Base-by-base conservation (phyloP, 1,140 invertebrate species). In the Drosophila auraria region DNA sequence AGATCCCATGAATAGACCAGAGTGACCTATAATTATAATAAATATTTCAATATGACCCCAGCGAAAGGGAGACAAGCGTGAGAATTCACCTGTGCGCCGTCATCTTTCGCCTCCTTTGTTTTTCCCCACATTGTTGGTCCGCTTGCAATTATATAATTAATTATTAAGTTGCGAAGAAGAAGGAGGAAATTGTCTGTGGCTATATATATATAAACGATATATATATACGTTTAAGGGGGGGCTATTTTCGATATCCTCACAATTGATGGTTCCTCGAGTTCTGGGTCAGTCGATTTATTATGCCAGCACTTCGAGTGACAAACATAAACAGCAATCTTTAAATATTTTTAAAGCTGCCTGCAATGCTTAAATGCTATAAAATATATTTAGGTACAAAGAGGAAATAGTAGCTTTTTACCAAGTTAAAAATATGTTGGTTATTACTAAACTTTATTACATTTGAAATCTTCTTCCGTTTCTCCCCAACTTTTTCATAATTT, bases 1-100 rank as follows among this genome's bases (percentile, higher is more conserved):
- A 58, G 56, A 62, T 69, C 73, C 82, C 77, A 83, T 65, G 76
- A 76, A 87, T 87, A 87, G 83, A 44, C 71, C 27, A 15, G 66
- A 65, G 57, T 83, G 73, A 76, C 60, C 78, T 62, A 78, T 71
- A 89, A 87, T 87, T 87, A 87, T 89, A 80, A 87, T 87, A 87
- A 86, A 82, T 86, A 86, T 84, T 87, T 87, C 58, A 87, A 53
- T 75, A 63, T 70, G 63, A 20, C 51, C 72, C 27, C 38, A 38
- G 17, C 42, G 57, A 62, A 81, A 84, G 23, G 36, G 75, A 65
- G 86, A 89, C 84, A 90, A 90, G 75, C 75, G 75, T 78, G 75
- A 78, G 75, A 78, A 78, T 62, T 78, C 56, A 78, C 45, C 36
- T 71, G 74, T 61, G 74, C 70, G 70, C 63, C 27, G 25, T 64